These are phyloP conservation scores for Hydrotaea cyrtoneurina DNA, from an alignment of 2,888 invertebrate species.

Conservation along the genomic window DNA sequence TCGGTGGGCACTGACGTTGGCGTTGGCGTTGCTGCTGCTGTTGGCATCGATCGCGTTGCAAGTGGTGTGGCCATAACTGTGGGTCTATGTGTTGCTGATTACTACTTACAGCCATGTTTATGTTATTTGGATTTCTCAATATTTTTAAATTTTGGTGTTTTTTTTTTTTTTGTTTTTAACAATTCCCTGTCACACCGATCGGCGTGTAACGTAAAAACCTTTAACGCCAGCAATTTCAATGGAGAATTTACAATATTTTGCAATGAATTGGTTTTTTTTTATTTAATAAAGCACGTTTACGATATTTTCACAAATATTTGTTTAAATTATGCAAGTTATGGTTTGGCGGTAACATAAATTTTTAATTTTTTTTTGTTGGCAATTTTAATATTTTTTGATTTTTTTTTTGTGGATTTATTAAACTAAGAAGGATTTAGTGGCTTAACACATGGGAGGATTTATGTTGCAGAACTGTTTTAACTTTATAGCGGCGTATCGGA, in stretches of 20 bases:
- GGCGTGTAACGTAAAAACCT: constrained; percentile 12
- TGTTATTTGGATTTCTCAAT: constrained; percentile 23
- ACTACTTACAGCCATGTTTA: constrained; percentile 57
- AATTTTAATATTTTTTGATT: not conserved
- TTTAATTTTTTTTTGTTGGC: not conserved
- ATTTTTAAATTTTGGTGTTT: constrained; percentile 26
- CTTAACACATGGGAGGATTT: not conserved
- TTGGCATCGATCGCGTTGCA: constrained; percentile 39
- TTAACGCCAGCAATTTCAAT: constrained; percentile 8
- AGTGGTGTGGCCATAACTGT: constrained; percentile 55
- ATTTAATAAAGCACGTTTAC: not conserved
- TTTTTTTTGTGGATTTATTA: not conserved
- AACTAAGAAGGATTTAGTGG: not conserved
- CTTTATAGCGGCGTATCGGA: not conserved
- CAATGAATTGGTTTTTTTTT: constrained; percentile 6
- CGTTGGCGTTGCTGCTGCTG: constrained; percentile 42
- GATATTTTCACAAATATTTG: not conserved
- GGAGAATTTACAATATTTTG: constrained; percentile 23
- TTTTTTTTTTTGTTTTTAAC: constrained; percentile 2
- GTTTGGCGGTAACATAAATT: not conserved
- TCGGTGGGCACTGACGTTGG: constrained; percentile 48
- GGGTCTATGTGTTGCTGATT: constrained; percentile 42
- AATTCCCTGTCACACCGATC: not conserved
- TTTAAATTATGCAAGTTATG: not conserved
- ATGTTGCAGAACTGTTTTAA: not conserved